Percentiles rank a stretch among this genome's conserved stretches.
These are phyloP conservation scores for Teleogryllus oceanicus DNA, from an alignment of 2,888 invertebrate species.

Conservation along the genomic window DNA sequence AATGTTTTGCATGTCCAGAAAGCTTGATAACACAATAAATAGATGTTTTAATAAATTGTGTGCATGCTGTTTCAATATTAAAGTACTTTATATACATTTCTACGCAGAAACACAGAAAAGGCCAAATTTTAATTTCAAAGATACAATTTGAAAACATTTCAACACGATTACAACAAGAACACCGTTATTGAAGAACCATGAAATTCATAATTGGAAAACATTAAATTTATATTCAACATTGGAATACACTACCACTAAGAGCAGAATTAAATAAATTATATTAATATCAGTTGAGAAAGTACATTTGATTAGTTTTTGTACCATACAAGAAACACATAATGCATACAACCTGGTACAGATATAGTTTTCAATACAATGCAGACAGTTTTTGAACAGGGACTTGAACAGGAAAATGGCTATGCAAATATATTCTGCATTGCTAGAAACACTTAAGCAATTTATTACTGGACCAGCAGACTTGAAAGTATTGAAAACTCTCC, in stretches of 20 bases:
- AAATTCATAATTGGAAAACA: background rate
- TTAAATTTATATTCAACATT: background rate
- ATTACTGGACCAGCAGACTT: background rate
- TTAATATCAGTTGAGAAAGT: background rate
- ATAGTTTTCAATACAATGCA: background rate
- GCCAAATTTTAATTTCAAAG: conserved; percentile 4
- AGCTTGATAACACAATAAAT: background rate
- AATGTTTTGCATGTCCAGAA: background rate
- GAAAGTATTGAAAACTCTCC: background rate
- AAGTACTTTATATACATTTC: background rate
- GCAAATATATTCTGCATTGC: background rate
- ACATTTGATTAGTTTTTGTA: background rate
- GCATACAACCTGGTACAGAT: conserved; percentile 18
- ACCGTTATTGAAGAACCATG: background rate
- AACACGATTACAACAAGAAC: conserved; percentile 18
- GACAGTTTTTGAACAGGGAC: background rate
- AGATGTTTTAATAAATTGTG: background rate
- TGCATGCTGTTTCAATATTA: background rate
- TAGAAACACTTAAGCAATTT: conserved; percentile 1
- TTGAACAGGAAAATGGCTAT: conserved; percentile 1
- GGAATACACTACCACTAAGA: background rate
- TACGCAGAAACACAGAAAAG: conserved; percentile 1
- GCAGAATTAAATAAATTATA: conserved; percentile 2
- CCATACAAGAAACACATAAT: background rate
- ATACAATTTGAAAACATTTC: background rate